A percentile compares a stretch with the other conserved stretches of the same genome.
phyloP scores from a whole-genome alignment of 1,140 invertebrate species.

The Dreissena rostriformis region DNA sequence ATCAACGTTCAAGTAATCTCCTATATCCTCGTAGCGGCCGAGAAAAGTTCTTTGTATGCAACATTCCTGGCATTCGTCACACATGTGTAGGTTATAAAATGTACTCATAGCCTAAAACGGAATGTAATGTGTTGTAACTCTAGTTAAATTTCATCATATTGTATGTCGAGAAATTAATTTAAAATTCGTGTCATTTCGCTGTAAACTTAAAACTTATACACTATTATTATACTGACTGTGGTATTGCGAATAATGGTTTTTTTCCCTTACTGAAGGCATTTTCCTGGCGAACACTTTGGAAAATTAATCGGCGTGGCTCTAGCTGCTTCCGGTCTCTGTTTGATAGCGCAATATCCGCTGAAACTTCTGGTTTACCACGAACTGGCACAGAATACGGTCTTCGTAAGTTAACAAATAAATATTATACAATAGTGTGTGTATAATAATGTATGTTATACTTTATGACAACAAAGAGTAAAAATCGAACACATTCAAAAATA shows the following conservation, averaged over 20 bases:
- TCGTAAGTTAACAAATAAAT: conserved; percentile 11
- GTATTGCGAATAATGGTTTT: too few species aligned
- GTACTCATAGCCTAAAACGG: too few species aligned
- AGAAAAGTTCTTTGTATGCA: conserved; percentile 38
- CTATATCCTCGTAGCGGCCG: conserved; percentile 27
- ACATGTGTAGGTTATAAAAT: conserved; percentile 32
- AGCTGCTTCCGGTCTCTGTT: neutral
- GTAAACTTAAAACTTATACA: too few species aligned
- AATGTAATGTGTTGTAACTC: too few species aligned
- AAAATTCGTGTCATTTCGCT: too few species aligned
- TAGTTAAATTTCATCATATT: too few species aligned
- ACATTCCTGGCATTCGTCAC: conserved; percentile 40
- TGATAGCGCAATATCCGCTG: conserved; percentile 30
- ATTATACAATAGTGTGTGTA: neutral
- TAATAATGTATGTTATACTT: too few species aligned
- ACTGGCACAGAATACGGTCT: neutral
- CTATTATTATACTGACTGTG: too few species aligned
- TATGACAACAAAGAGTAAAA: neutral
- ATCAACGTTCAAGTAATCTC: conserved; percentile 20
- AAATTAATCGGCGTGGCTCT: conserved; percentile 30
- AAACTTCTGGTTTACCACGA: conserved; percentile 20
- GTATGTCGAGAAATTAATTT: too few species aligned
- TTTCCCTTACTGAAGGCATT: conserved; percentile 8
- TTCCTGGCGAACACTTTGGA: conserved; percentile 50
- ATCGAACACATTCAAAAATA: neutral